These are phyloP conservation scores for Metalampra italica DNA, from an alignment of 2,888 invertebrate genomes.

Conservation along the genomic window DNA sequence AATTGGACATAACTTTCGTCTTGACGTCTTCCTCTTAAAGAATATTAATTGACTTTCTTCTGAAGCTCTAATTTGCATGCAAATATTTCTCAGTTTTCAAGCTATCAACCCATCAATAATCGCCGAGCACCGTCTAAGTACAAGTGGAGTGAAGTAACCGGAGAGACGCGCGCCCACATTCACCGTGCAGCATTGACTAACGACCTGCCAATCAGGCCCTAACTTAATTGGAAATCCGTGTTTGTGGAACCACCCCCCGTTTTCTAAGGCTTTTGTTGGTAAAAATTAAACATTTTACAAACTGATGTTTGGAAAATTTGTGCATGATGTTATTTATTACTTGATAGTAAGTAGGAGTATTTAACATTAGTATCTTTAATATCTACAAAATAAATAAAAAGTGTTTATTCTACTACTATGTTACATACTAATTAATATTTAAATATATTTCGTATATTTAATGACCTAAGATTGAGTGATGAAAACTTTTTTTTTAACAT, in stretches of 20 bases:
- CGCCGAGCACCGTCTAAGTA: slow-evolving; percentile 18
- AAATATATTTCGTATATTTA: no score
- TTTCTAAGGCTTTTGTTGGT: slow-evolving; percentile 61
- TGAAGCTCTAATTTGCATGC: neutral
- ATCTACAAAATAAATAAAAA: no score
- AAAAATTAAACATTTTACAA: slow-evolving; percentile 63
- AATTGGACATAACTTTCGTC: no score
- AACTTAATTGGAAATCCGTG: slow-evolving; percentile 79
- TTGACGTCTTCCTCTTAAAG: no score
- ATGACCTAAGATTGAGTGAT: no score
- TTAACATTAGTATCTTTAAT: no score
- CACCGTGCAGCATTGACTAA: slow-evolving; percentile 69
- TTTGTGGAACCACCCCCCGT: slow-evolving; percentile 66
- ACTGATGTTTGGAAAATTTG: slow-evolving; percentile 3
- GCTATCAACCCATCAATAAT: slow-evolving; percentile 35
- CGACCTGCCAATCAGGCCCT: slow-evolving; percentile 77
- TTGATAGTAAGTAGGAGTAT: no score
- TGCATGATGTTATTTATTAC: no score
- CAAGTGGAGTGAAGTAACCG: slow-evolving; percentile 11
- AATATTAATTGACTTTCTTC: no score
- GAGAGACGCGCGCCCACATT: slow-evolving; percentile 50
- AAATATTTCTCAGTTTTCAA: neutral
- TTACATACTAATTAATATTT: no score
- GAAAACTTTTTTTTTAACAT: no score
- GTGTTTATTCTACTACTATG: no score